phyloP scores from a whole-genome alignment of 2,797 vertebrate genomes.

The Lepidocolaptes lacrymiger region DNA sequence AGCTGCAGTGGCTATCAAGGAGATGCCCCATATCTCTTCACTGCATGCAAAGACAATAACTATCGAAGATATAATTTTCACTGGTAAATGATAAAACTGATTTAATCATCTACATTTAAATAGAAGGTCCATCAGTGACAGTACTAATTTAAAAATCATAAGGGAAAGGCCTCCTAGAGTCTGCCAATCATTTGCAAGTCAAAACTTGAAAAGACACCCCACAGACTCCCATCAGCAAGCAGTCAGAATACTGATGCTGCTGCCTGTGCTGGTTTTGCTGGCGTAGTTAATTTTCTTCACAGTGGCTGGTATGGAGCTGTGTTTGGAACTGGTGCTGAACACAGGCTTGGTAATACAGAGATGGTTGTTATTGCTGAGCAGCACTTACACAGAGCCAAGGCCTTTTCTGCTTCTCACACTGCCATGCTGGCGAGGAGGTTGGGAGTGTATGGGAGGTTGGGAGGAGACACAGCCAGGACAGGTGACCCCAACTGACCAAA shows the following conservation, averaged over 20 bases:
- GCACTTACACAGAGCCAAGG: not conserved
- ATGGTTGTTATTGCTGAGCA: not conserved
- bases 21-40: not conserved
- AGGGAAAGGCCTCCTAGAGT: not conserved
- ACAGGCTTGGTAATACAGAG: not conserved
- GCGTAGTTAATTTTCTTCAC: not conserved
- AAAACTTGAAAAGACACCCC: not conserved
- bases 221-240: not conserved
- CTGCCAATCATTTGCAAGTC: not conserved
- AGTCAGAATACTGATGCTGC: not conserved
- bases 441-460: not conserved
- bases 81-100: not conserved
- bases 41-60: not conserved
- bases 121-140: not conserved
- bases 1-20: not conserved
- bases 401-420: not conserved
- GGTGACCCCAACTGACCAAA: not conserved
- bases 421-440: not conserved
- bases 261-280: not conserved
- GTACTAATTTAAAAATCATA: constrained; percentile 3
- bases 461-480: not conserved
- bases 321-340: not conserved
- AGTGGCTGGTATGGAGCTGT: not conserved
- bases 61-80: not conserved
- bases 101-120: constrained; percentile 10